These are phyloP conservation scores for Anastrepha ludens DNA, from an alignment of 1,140 invertebrate species.

Conservation along the genomic window DNA sequence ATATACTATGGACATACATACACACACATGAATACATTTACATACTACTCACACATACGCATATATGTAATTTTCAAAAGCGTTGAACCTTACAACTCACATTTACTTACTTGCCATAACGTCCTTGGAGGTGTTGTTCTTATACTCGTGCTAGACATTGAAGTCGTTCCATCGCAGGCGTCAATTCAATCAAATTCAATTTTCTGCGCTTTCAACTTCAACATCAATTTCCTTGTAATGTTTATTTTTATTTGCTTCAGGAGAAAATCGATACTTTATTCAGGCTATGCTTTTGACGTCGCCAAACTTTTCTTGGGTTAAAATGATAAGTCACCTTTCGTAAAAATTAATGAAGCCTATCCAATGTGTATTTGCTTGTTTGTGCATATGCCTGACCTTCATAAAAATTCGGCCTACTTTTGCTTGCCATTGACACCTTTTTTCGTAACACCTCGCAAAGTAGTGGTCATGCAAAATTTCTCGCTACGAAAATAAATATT, in stretches of 20 bases:
- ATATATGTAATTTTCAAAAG: no score
- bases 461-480: conserved; percentile 1
- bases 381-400: neutral
- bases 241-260: conserved; percentile 4
- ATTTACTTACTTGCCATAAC: no score
- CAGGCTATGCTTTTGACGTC: neutral
- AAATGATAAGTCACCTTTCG: neutral
- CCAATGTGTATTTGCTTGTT: neutral
- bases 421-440: conserved; percentile 25
- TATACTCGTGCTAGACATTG: no score
- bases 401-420: neutral
- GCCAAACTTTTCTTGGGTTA: neutral
- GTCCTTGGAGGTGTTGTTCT: no score
- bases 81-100: no score
- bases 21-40: no score
- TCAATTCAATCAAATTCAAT: conserved; percentile 26
- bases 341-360: no score
- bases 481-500: neutral
- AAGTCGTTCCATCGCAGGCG: neutral
- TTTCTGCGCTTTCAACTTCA: neutral
- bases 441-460: neutral
- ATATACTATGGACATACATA: no score
- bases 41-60: no score
- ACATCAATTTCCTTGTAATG: neutral
- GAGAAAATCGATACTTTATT: neutral